Evolutionary conservation across 92 coral and sea anemone species (phyloP).

Genomic region (Ricordea florida): DNA sequence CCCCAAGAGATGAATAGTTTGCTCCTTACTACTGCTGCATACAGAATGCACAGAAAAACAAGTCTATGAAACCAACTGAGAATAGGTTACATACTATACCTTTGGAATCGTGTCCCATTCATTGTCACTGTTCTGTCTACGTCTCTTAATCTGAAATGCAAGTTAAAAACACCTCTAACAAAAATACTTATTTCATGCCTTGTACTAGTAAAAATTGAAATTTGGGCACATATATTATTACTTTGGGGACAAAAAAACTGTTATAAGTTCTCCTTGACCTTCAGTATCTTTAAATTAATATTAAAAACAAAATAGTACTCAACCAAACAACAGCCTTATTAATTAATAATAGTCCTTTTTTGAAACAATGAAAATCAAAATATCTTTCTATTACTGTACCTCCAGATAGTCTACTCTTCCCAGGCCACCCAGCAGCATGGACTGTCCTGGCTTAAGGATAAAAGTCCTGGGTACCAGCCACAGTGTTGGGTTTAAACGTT

Average conservation of each 20-base stretch:
- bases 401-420: slow-evolving; percentile 86
- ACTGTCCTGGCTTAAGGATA: slow-evolving; percentile 88
- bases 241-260: too few relatives aligned
- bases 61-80: neutral
- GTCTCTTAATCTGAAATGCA: slow-evolving; percentile 15
- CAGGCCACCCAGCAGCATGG: slow-evolving; percentile 88
- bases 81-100: neutral
- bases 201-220: too few relatives aligned
- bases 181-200: too few relatives aligned
- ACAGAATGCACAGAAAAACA: too few relatives aligned
- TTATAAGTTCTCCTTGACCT: too few relatives aligned
- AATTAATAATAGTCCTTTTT: too few relatives aligned
- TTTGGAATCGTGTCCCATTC: slow-evolving; percentile 36
- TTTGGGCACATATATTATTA: too few relatives aligned
- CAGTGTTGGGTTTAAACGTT: slow-evolving; percentile 67
- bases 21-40: too few relatives aligned
- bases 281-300: too few relatives aligned
- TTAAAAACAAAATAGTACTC: neutral
- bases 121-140: neutral
- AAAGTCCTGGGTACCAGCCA: slow-evolving; percentile 95
- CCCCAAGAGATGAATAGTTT: too few relatives aligned
- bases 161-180: too few relatives aligned
- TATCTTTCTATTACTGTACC: slow-evolving; percentile 26
- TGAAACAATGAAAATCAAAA: neutral
- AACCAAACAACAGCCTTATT: neutral